These are phyloP conservation scores for Myiotriccus ornatus DNA, from an alignment of 2,797 vertebrate species.

Conservation along the genomic window DNA sequence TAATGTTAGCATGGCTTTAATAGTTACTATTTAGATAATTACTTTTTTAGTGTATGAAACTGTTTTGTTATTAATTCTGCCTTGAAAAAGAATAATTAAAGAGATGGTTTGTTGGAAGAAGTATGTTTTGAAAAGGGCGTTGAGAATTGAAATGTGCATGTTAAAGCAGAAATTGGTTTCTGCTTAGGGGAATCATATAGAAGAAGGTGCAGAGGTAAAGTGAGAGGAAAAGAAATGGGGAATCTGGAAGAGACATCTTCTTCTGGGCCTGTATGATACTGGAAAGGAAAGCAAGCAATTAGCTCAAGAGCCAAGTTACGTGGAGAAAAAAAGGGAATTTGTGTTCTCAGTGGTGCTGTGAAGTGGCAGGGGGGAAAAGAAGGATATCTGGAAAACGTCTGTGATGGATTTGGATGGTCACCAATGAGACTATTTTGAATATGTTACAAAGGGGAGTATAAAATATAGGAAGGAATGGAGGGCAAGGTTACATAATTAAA, in stretches of 20 bases:
- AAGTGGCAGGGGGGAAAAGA: not conserved
- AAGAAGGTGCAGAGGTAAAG: not conserved
- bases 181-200: not conserved
- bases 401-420: not conserved
- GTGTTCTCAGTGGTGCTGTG: not conserved
- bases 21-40: not conserved
- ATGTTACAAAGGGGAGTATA: not conserved
- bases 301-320: not conserved
- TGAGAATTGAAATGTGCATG: not conserved
- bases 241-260: not conserved
- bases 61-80: not conserved
- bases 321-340: not conserved
- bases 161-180: not conserved
- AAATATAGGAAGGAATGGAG: not conserved
- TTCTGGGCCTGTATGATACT: not conserved
- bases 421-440: not conserved
- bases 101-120: not conserved
- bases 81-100: not conserved
- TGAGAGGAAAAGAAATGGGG: not conserved
- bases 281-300: not conserved
- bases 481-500: not conserved
- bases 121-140: not conserved
- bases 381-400: not conserved
- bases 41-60: not conserved
- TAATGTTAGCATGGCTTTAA: not conserved